Percentiles rank a stretch among this genome's conserved stretches.
Evolutionary conservation across 2,113 vertebrate genomes (phyloP).

Genomic region (Neolamprologus devosi): DNA sequence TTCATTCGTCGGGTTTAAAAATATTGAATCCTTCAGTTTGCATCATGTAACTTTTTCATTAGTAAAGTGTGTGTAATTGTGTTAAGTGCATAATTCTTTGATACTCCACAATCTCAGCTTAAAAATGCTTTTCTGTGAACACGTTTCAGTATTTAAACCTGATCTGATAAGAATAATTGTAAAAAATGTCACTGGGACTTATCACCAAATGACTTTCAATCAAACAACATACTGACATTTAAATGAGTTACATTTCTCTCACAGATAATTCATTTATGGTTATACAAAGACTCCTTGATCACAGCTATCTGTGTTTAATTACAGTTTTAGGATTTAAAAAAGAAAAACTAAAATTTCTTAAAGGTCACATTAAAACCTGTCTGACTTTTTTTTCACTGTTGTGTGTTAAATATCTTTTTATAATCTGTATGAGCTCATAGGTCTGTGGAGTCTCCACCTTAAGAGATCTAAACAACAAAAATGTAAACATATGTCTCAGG

Average conservation of each 20-base stretch:
- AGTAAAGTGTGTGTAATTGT: neutral
- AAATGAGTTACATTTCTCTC: neutral
- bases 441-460: neutral
- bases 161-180: neutral
- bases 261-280: neutral
- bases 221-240: neutral
- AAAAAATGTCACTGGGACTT: neutral
- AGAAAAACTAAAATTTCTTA: neutral
- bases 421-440: neutral
- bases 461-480: neutral
- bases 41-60: neutral
- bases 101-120: neutral
- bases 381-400: neutral
- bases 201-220: neutral
- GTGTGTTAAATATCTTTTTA: neutral
- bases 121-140: neutral
- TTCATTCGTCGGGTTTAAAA: neutral
- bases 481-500: neutral
- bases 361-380: neutral
- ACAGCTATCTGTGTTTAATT: neutral
- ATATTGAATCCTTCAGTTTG: neutral
- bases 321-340: neutral
- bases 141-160: neutral
- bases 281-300: neutral
- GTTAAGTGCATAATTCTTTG: neutral